Conservation (phyloP, 2,113 vertebrate genomes). For the Zingel zingel region DNA sequence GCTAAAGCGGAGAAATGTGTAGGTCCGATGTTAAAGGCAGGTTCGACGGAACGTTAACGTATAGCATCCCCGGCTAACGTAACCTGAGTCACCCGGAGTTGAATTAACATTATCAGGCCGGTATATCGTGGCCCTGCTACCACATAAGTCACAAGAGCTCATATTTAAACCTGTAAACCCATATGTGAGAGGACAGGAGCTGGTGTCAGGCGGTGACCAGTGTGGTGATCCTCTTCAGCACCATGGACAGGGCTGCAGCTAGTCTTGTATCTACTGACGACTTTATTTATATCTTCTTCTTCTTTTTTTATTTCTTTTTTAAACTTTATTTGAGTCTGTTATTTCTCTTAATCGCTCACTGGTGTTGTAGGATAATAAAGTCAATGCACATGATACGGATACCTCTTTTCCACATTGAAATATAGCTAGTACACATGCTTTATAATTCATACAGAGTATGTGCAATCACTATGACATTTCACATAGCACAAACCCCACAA, state of each 20-base stretch:
- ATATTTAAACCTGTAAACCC: neutral
- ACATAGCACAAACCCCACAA: neutral
- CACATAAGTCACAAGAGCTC: neutral
- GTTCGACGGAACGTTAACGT: constrained; percentile 28
- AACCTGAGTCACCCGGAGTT: constrained; percentile 53
- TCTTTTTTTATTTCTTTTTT: neutral
- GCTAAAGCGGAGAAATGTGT: neutral
- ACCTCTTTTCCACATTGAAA: neutral
- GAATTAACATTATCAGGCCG: neutral
- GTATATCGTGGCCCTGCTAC: constrained; percentile 15
- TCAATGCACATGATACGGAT: neutral
- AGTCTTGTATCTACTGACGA: neutral
- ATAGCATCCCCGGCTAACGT: constrained; percentile 61
- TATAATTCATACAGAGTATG: neutral
- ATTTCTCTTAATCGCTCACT: neutral
- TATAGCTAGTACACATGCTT: neutral
- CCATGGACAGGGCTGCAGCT: constrained; percentile 77
- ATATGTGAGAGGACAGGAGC: neutral
- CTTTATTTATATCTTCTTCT: neutral
- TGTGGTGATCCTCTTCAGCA: constrained; percentile 67
- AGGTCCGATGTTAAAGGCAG: constrained; percentile 1
- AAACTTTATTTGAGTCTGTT: neutral
- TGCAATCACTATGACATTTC: neutral
- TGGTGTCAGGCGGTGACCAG: neutral
- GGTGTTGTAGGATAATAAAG: neutral